Evolutionary conservation across 2,113 vertebrate genomes (phyloP), one percentile per base, ranked within the genome.

Genomic region (Pseudorhombus dupliciocellatus): DNA sequence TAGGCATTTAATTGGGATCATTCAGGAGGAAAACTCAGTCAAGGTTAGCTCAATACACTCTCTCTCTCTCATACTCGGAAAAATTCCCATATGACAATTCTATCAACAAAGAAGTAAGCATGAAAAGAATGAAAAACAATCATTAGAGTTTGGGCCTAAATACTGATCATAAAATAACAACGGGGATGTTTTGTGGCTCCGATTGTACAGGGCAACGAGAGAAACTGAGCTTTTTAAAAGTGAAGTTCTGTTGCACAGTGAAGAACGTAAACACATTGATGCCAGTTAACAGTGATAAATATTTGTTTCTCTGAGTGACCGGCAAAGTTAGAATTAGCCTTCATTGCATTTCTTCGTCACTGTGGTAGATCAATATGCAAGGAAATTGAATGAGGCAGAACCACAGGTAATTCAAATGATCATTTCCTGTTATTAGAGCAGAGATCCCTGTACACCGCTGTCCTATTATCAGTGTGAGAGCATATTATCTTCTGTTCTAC

Each of bases 401-500:
- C 64, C 63, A 58, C 28, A 65, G 72, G 22, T 66, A 55, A 54
- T 54, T 64, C 7, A 37, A 50, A 70, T 28, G 28, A 74, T 68
- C 7, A 77, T 75, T 74, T 68, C 30, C 10, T 52, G 42, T 31
- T 74, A 48, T 58, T 65, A 64, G 78, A 73, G 22, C 52, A 21
- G 48, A 65, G 42, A 59, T 58, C 8, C 10, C 10, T 51, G 6
- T n/a, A 8, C 46, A 50, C 46, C 46, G 10, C 5, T 75, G 7
- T 15, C 25, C 72, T 70, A 25, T 50, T 25, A 71, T 72, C 30
- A 63, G 26, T 25, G 14, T 57, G 28, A 20, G 28, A 66, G 22
- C 22, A 60, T 50, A 66, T 72, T 71, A 77, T 34, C 34, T 42
- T 48, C 46, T 78, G n/a, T 28, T 74, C 25, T 48, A 66, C 71